These are phyloP conservation scores for Rhagologus leucostigma DNA, from an alignment of 2,113 vertebrate species.

Conservation along the genomic window DNA sequence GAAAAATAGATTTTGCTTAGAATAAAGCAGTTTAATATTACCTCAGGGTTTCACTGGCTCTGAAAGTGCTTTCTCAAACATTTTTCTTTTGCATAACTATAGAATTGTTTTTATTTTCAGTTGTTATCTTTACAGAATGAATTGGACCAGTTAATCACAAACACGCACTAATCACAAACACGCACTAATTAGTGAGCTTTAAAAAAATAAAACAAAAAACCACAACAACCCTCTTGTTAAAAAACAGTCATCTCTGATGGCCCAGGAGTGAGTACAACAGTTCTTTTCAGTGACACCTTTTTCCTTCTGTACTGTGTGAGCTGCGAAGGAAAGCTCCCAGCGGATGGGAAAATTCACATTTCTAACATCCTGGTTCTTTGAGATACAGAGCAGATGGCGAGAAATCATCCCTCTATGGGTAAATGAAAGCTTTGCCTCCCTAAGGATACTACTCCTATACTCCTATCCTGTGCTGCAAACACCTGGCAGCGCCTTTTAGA, in stretches of 20 bases:
- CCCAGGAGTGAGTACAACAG: neutral
- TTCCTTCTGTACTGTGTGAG: neutral
- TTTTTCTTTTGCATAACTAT: neutral
- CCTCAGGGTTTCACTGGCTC: neutral
- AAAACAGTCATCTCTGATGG: neutral
- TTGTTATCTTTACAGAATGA: neutral
- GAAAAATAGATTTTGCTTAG: neutral
- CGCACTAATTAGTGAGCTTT: neutral
- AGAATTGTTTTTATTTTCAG: neutral
- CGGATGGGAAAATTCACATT: neutral
- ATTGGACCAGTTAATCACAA: neutral
- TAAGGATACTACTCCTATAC: neutral
- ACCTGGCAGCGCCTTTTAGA: slow-evolving; percentile 34
- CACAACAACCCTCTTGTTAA: neutral
- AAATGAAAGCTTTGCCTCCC: slow-evolving; percentile 31
- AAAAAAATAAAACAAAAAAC: neutral
- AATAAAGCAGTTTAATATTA: neutral
- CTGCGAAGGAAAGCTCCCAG: neutral
- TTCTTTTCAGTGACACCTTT: neutral
- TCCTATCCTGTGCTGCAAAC: neutral
- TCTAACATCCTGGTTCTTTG: slow-evolving; percentile 32
- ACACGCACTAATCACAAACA: neutral
- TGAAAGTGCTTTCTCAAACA: neutral
- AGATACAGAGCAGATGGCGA: slow-evolving; percentile 56
- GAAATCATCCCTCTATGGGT: slow-evolving; percentile 11